Conservation (phyloP, 1,140 invertebrate genomes). For the Planococcus citri region DNA sequence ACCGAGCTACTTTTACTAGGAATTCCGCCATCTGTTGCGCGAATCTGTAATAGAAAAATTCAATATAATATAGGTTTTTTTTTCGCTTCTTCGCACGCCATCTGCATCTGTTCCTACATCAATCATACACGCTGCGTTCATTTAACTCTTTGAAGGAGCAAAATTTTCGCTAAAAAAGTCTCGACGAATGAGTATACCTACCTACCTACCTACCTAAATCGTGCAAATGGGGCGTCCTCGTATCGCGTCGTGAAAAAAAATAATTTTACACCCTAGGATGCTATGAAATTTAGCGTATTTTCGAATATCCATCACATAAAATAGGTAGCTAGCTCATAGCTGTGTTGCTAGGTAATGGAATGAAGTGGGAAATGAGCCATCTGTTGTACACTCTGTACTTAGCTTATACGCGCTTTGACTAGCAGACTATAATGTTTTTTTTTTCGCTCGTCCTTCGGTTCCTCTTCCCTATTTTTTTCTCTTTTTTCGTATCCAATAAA, state of each 20-base stretch:
- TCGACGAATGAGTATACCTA: too few species aligned
- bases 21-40: slow-evolving; percentile 62
- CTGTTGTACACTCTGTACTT: background rate
- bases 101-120: background rate
- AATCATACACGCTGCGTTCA: background rate
- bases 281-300: background rate
- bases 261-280: background rate
- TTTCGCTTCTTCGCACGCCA: background rate
- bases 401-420: background rate
- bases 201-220: too few species aligned
- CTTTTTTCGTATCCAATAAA: background rate
- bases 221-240: too few species aligned
- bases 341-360: background rate
- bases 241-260: background rate
- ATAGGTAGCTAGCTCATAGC: too few species aligned
- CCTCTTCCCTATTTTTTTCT: too few species aligned
- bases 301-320: background rate
- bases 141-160: background rate
- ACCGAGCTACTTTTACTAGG: slow-evolving; percentile 53
- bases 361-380: background rate
- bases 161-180: background rate
- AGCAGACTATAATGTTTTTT: background rate
- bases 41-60: slow-evolving; percentile 42
- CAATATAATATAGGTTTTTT: too few species aligned
- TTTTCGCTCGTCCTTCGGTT: background rate